Percentiles rank a stretch among this genome's conserved stretches.
Evolutionary conservation across 2,113 vertebrate genomes (phyloP).

Genomic region (Nothocercus julius): DNA sequence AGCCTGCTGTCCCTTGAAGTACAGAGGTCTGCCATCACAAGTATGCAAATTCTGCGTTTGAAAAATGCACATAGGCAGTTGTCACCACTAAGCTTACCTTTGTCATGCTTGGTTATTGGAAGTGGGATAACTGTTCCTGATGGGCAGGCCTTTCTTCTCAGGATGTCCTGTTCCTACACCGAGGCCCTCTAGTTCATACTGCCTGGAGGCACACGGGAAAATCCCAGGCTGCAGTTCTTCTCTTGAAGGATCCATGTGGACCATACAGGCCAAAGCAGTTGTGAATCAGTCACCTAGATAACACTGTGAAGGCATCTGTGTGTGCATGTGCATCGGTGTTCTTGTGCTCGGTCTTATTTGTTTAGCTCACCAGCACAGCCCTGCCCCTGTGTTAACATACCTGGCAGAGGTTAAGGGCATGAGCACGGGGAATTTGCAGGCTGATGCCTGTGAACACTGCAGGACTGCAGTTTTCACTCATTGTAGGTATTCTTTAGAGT

Average conservation of each 20-base stretch:
- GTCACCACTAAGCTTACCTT: neutral
- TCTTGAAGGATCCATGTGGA: neutral
- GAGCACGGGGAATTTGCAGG: neutral
- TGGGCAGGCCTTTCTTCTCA: neutral
- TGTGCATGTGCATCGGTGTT: neutral
- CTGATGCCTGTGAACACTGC: neutral
- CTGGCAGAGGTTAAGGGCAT: neutral
- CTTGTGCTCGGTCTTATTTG: neutral
- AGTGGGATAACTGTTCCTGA: neutral
- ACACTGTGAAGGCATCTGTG: neutral
- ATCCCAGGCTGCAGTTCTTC: neutral
- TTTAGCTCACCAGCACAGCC: neutral
- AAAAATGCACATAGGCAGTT: neutral
- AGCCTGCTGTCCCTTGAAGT: neutral
- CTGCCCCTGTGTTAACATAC: neutral
- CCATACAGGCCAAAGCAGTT: neutral
- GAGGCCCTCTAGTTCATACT: neutral
- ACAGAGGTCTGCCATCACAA: neutral
- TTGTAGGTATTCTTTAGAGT: neutral
- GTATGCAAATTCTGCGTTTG: neutral
- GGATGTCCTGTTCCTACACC: neutral
- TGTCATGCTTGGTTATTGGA: neutral
- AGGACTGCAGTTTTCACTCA: neutral
- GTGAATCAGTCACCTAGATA: neutral
- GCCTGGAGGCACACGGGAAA: neutral